A percentile compares a stretch with the other conserved stretches of the same genome.
phyloP scores from a whole-genome alignment of 2,888 invertebrate genomes.

The Seira ritae region DNA sequence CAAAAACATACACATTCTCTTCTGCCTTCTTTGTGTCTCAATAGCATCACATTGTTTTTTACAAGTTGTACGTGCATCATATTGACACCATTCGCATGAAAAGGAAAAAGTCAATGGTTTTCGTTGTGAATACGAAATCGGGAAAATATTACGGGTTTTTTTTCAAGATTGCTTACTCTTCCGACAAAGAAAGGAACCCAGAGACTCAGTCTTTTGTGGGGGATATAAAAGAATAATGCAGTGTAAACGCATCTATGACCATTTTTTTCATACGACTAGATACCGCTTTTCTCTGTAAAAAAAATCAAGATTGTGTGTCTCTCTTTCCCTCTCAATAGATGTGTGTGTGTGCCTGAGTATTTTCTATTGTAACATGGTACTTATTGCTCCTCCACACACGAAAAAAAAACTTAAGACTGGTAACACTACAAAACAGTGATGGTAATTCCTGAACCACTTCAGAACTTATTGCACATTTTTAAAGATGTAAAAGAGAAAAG shows the following conservation, averaged over 20 bases:
- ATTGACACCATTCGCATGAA: constrained; percentile 30
- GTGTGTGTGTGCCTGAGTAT: background rate
- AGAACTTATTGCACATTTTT: constrained; percentile 44
- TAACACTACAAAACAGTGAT: constrained; percentile 39
- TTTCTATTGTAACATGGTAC: constrained; percentile 20
- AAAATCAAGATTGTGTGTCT: background rate
- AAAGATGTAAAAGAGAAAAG: constrained; percentile 39
- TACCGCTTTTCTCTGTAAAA: background rate
- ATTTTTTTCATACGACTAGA: no score
- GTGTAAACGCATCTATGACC: background rate
- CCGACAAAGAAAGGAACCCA: background rate
- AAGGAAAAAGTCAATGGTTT: constrained; percentile 46
- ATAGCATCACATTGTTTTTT: constrained; percentile 33
- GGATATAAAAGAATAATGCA: background rate
- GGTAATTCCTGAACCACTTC: constrained; percentile 50
- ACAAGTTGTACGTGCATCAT: constrained; percentile 20
- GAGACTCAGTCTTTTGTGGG: background rate
- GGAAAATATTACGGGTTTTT: constrained; percentile 28
- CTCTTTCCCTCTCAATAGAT: background rate
- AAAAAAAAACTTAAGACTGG: constrained; percentile 25
- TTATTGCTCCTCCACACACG: constrained; percentile 34
- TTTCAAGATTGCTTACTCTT: background rate
- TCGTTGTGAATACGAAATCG: constrained; percentile 56
- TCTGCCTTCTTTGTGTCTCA: constrained; percentile 15
- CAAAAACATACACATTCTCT: constrained; percentile 30